Percentiles rank a stretch among this genome's conserved stretches.
These are phyloP conservation scores for Coecobrya sp. DNA, from an alignment of 2,888 invertebrate species.

Conservation along the genomic window DNA sequence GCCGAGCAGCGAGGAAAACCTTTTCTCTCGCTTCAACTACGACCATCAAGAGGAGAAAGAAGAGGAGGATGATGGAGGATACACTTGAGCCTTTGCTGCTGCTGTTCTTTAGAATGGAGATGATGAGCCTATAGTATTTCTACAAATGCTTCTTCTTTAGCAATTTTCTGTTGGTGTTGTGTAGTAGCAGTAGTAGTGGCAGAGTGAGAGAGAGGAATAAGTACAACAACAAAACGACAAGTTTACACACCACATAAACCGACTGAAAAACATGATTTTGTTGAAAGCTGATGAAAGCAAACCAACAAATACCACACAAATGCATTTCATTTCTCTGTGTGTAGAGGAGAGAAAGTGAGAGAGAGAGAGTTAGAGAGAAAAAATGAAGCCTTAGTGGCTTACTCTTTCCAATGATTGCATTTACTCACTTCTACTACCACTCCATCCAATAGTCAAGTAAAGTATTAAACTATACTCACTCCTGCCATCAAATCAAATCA, in stretches of 20 bases:
- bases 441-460: not conserved
- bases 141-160: not conserved
- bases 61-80: not conserved
- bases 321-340: no score
- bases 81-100: not conserved
- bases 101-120: not conserved
- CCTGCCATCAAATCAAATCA: slow-evolving; percentile 54
- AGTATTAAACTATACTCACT: not conserved
- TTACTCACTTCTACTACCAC: not conserved
- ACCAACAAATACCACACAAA: not conserved
- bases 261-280: not conserved
- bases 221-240: slow-evolving; percentile 1
- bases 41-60: not conserved
- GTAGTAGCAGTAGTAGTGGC: no score
- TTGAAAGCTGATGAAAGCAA: slow-evolving; percentile 31
- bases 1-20: slow-evolving; percentile 8
- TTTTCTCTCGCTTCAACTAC: slow-evolving; percentile 39
- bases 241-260: slow-evolving; percentile 33
- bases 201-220: not conserved
- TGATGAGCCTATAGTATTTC: not conserved
- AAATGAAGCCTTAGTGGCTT: slow-evolving; percentile 16
- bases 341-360: not conserved
- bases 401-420: not conserved
- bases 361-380: slow-evolving; percentile 18
- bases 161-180: no score